A percentile compares a stretch with the other conserved stretches of the same genome.
Conservation (phyloP, 92 coral and sea anemone genomes). For the Parazoanthus darwini region DNA sequence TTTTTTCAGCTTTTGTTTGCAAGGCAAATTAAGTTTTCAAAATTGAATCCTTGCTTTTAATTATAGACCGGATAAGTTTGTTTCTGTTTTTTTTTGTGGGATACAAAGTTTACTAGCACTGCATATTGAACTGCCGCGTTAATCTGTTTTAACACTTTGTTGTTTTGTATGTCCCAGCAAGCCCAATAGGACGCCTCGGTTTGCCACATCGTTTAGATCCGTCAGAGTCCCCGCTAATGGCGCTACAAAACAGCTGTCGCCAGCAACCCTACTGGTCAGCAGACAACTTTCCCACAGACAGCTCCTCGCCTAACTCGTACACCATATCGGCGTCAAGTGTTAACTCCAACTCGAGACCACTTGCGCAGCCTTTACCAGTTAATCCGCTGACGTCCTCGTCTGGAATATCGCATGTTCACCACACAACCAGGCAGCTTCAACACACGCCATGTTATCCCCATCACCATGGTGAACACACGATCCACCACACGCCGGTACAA, state of each 20-base stretch:
- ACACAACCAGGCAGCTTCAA: conserved; percentile 20
- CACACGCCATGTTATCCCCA: conserved; percentile 34
- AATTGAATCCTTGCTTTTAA: too few species aligned
- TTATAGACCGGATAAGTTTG: too few species aligned
- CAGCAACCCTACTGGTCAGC: conserved; percentile 72
- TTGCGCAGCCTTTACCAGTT: conserved; percentile 38
- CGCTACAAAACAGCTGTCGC: conserved; percentile 73
- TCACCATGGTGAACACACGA: conserved; percentile 74
- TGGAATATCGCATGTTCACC: conserved; percentile 38
- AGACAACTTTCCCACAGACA: conserved; percentile 51
- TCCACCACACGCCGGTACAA: conserved; percentile 80
- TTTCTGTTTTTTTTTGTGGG: too few species aligned
- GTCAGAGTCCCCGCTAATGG: conserved; percentile 30
- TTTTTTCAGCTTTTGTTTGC: too few species aligned
- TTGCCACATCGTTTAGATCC: conserved; percentile 21
- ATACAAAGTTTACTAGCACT: too few species aligned
- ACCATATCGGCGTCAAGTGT: conserved; percentile 12
- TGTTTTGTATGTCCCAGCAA: background rate
- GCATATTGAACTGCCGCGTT: too few species aligned
- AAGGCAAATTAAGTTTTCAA: too few species aligned
- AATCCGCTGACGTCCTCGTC: conserved; percentile 41
- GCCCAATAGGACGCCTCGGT: conserved; percentile 22
- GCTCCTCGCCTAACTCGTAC: conserved; percentile 31
- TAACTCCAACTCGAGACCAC: conserved; percentile 30
- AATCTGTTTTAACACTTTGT: background rate